Evolutionary conservation across 2,797 vertebrate species (phyloP).

Genomic region (Eidolon dupreanum): DNA sequence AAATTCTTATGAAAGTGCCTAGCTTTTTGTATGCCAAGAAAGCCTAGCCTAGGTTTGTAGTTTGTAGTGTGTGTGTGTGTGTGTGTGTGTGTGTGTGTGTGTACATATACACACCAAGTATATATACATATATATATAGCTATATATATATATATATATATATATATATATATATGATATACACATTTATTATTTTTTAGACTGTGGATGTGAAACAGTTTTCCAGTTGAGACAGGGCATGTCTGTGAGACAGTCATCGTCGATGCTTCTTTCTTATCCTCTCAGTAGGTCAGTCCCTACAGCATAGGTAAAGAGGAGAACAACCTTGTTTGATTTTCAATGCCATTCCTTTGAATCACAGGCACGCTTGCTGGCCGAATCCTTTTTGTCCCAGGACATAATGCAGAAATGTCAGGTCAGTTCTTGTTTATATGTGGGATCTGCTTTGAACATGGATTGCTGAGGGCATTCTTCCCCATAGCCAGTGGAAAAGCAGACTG

Average conservation of each 20-base stretch:
- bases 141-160: too few relatives aligned
- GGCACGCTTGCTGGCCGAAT: background rate
- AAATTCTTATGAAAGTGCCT: background rate
- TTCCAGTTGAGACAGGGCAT: background rate
- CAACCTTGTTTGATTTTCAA: background rate
- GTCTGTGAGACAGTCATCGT: background rate
- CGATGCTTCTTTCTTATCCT: background rate
- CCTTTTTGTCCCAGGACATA: background rate
- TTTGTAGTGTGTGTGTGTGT: background rate
- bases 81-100: background rate
- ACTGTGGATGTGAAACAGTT: background rate
- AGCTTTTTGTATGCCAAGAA: slow-evolving; percentile 1
- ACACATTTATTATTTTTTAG: background rate
- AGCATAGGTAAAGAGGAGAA: background rate
- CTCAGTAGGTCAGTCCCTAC: background rate
- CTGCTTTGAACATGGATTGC: background rate
- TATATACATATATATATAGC: too few relatives aligned
- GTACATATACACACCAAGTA: too few relatives aligned
- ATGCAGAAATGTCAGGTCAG: background rate
- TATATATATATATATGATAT: background rate
- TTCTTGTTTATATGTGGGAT: background rate
- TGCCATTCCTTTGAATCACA: background rate
- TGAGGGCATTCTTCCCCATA: background rate
- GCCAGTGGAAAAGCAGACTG: background rate
- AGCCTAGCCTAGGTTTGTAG: background rate